Evolutionary conservation across 2,113 vertebrate species (phyloP).

Genomic region (Manacus vitellinus): DNA sequence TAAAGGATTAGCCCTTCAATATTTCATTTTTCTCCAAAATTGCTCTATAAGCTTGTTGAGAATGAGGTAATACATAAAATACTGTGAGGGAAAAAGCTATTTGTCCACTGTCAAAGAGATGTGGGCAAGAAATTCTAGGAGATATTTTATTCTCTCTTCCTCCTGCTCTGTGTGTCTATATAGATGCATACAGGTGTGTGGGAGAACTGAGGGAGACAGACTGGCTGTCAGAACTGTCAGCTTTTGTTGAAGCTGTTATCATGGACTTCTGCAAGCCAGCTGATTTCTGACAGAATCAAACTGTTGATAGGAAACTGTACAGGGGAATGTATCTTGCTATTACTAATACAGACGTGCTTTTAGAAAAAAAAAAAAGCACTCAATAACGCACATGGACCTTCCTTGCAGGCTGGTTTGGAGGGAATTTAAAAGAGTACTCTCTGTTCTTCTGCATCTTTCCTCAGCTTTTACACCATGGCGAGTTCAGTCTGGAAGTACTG

Average conservation of each 20-base stretch:
- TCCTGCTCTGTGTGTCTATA: background rate
- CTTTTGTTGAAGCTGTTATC: constrained; percentile 3
- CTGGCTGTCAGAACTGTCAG: background rate
- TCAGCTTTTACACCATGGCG: background rate
- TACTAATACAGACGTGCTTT: background rate
- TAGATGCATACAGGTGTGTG: background rate
- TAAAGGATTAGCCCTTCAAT: constrained; percentile 31
- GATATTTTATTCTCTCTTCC: background rate
- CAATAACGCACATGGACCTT: background rate
- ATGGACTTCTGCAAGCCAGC: background rate
- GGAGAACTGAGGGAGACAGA: background rate
- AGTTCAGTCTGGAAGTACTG: background rate
- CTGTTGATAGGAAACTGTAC: background rate
- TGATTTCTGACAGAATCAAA: constrained; percentile 4
- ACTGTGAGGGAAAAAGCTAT: background rate
- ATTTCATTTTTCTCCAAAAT: constrained; percentile 16
- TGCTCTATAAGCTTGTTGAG: background rate
- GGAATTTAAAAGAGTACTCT: background rate
- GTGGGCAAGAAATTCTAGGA: background rate
- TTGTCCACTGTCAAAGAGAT: background rate
- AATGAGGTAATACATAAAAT: background rate
- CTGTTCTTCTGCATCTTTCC: background rate
- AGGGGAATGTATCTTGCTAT: background rate
- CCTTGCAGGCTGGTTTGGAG: background rate
- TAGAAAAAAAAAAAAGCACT: background rate